A percentile compares a stretch with the other conserved stretches of the same genome.
phyloP scores from a whole-genome alignment of 1,140 invertebrate species.

The Diuraphis noxia region DNA sequence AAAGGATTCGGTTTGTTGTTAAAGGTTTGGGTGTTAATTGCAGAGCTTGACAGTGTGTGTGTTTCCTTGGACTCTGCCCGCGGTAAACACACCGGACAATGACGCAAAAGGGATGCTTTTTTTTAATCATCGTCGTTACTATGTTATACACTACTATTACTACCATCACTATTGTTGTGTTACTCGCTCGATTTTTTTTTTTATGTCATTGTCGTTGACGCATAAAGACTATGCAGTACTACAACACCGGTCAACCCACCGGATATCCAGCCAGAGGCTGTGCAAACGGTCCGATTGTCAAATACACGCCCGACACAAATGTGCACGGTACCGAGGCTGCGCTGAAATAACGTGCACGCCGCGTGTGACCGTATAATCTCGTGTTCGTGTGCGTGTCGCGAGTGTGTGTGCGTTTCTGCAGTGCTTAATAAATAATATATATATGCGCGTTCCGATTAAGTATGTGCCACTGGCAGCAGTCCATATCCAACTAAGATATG shows the following conservation, averaged over 20 bases:
- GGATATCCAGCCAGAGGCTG: neutral
- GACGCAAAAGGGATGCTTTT: neutral
- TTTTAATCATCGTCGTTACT: neutral
- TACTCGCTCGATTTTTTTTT: neutral
- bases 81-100: neutral
- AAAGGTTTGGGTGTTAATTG: neutral
- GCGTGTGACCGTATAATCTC: neutral
- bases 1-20: neutral
- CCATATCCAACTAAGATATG: neutral
- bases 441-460: conserved; percentile 7
- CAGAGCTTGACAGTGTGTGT: neutral
- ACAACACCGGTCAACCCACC: neutral
- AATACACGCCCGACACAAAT: neutral
- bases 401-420: neutral
- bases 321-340: neutral
- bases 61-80: neutral
- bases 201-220: neutral
- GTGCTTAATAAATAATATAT: neutral
- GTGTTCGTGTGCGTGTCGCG: neutral
- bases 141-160: too few species aligned
- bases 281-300: neutral
- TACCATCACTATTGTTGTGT: neutral
- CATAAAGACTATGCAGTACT: neutral
- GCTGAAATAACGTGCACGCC: neutral
- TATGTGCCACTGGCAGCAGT: neutral